Percentiles rank a stretch among this genome's conserved stretches.
These are phyloP conservation scores for Otolemur crassicaudatus DNA, from an alignment of 2,797 vertebrate genomes.

Conservation along the genomic window DNA sequence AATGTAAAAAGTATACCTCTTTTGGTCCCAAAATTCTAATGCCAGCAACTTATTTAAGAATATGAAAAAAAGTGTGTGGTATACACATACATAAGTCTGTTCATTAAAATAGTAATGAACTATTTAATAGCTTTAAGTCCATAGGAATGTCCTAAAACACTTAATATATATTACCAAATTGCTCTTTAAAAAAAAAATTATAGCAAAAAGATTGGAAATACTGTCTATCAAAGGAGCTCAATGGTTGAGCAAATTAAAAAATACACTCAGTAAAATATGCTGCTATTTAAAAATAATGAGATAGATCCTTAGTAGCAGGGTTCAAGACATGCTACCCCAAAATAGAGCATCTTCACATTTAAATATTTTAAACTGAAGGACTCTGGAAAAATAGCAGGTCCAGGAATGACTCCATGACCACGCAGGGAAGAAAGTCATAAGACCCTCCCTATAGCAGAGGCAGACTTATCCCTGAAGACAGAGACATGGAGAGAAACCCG, in stretches of 20 bases:
- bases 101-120: not conserved
- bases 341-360: not conserved
- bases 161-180: too few species aligned
- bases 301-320: not conserved
- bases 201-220: not conserved
- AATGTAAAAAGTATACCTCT: not conserved
- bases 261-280: not conserved
- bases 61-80: not conserved
- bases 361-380: not conserved
- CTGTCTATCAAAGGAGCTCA: not conserved
- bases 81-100: not conserved
- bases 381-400: not conserved
- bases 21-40: not conserved
- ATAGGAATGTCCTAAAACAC: too few species aligned
- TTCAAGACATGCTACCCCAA: not conserved
- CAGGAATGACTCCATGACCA: not conserved
- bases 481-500: too few species aligned
- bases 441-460: not conserved
- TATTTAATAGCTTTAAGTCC: not conserved
- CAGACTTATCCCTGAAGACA: not conserved
- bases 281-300: slow-evolving; percentile 9
- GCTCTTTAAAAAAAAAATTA: not conserved
- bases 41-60: not conserved
- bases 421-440: not conserved
- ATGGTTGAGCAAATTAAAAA: not conserved